Conservation (phyloP, 2,797 vertebrate genomes). For the Rhabdomys pumilio region DNA sequence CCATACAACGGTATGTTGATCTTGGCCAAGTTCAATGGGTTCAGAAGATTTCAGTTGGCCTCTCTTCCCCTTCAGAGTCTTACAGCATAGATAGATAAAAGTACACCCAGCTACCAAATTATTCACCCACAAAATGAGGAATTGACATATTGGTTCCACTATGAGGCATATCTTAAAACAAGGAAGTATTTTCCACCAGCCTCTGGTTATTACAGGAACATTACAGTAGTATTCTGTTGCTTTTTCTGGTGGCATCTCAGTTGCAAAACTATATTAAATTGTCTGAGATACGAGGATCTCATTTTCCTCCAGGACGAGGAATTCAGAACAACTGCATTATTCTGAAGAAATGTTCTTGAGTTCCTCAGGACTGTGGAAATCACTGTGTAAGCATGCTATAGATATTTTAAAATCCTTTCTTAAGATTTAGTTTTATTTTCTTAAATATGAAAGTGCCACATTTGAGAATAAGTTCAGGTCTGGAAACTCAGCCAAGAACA, state of each 20-base stretch:
- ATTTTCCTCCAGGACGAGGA: neutral
- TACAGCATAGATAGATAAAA: neutral
- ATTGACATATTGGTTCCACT: neutral
- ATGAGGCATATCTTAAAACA: neutral
- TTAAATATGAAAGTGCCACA: neutral
- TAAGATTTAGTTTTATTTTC: neutral
- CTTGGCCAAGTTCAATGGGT: neutral
- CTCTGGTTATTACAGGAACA: neutral
- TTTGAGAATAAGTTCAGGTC: neutral
- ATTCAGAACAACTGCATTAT: neutral
- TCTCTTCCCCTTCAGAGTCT: slow-evolving; percentile 7
- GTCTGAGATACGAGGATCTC: neutral
- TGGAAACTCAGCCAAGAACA: neutral
- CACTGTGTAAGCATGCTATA: neutral
- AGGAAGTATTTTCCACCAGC: neutral
- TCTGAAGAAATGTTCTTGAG: neutral
- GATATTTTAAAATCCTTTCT: neutral
- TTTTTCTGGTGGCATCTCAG: neutral
- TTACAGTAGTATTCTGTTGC: neutral
- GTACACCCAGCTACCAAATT: neutral
- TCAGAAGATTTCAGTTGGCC: neutral
- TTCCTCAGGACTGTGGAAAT: neutral
- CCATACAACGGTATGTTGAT: neutral
- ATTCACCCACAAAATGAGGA: neutral
- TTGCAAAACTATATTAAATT: neutral